A percentile compares a stretch with the other conserved stretches of the same genome.
Evolutionary conservation across 2,113 vertebrate genomes (phyloP).

Genomic region (Columba janthina): DNA sequence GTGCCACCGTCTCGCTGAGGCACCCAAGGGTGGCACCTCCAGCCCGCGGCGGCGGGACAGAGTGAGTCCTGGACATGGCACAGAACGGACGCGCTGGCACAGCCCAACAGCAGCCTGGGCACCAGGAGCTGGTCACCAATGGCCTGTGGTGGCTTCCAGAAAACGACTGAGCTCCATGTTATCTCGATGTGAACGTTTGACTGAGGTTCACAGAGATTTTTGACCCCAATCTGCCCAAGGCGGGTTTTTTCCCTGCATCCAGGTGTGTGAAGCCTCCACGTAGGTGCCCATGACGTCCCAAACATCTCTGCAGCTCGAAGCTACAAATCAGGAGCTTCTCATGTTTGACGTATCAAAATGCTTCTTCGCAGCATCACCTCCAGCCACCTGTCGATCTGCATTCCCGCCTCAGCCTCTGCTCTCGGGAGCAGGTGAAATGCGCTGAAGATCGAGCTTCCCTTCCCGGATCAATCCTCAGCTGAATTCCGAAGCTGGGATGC

Average conservation of each 20-base stretch:
- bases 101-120: not conserved
- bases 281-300: too few relatives aligned
- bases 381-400: not conserved
- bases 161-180: not conserved
- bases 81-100: too few relatives aligned
- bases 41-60: not conserved
- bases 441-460: not conserved
- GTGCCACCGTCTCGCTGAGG: not conserved
- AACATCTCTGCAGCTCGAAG: too few relatives aligned
- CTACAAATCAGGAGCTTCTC: not conserved
- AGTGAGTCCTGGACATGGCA: accelerated
- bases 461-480: not conserved
- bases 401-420: not conserved
- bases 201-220: too few relatives aligned
- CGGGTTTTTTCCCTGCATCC: too few relatives aligned
- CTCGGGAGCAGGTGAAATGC: not conserved
- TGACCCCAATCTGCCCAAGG: too few relatives aligned
- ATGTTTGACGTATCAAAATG: not conserved
- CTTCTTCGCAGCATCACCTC: not conserved
- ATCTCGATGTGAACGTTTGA: too few relatives aligned
- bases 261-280: too few relatives aligned
- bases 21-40: not conserved
- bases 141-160: not conserved
- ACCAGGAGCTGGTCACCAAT: accelerated
- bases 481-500: not conserved